A percentile compares a stretch with the other conserved stretches of the same genome.
phyloP scores from a whole-genome alignment of 2,113 vertebrate species.

The Larimichthys crocea region DNA sequence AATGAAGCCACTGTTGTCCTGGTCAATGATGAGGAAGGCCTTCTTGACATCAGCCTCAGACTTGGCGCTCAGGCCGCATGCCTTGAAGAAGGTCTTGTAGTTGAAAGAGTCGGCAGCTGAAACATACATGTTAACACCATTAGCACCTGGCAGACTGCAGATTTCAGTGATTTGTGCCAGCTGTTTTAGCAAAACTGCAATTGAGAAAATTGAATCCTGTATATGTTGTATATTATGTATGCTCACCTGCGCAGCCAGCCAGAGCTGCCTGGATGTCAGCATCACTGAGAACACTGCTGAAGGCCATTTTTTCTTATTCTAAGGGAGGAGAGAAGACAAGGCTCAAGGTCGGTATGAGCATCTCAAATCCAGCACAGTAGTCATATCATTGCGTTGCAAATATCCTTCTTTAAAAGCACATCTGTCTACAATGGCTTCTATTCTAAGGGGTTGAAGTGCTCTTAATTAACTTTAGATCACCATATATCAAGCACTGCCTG shows the following conservation, averaged over 20 bases:
- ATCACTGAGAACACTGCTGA: constrained; percentile 82
- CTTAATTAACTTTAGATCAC: background rate
- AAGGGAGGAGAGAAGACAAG: constrained; percentile 40
- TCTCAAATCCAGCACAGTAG: background rate
- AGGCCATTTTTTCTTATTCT: constrained; percentile 81
- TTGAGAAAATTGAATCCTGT: background rate
- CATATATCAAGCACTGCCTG: background rate
- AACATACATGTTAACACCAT: constrained; percentile 41
- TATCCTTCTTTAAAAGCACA: background rate
- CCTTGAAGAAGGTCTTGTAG: constrained; percentile 84
- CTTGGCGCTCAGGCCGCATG: constrained; percentile 83
- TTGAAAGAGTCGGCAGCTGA: constrained; percentile 82
- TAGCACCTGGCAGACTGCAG: constrained; percentile 14
- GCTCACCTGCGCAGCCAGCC: constrained; percentile 83
- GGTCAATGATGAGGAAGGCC: constrained; percentile 85
- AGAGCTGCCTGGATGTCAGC: constrained; percentile 84
- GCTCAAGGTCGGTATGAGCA: constrained; percentile 3
- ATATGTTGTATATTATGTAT: background rate
- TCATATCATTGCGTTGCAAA: background rate
- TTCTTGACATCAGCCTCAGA: constrained; percentile 79
- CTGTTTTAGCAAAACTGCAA: background rate
- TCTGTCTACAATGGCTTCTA: background rate
- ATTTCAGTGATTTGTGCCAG: background rate
- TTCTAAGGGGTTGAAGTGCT: background rate
- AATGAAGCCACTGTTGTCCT: constrained; percentile 88